Evolutionary conservation across 2,888 invertebrate species (phyloP).

Genomic region (Limnephilus rhombicus): DNA sequence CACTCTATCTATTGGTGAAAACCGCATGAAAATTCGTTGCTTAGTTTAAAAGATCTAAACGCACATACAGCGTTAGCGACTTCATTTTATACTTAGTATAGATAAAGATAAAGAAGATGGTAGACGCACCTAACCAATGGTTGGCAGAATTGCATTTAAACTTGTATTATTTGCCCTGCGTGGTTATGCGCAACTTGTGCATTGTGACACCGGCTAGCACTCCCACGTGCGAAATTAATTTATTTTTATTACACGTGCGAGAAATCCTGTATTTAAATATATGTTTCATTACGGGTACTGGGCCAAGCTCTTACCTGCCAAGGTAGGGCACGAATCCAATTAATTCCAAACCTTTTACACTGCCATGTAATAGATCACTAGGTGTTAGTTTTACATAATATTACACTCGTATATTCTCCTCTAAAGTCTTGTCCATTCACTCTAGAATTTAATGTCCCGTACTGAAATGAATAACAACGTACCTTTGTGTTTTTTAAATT

Average conservation of each 20-base stretch:
- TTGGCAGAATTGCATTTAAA: not conserved
- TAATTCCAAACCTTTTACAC: not conserved
- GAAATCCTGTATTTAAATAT: not conserved
- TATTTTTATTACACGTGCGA: constrained; percentile 10
- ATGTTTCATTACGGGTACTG: not conserved
- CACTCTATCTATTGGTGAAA: too few species aligned
- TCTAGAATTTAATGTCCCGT: too few species aligned
- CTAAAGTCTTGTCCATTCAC: not conserved
- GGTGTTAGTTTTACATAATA: not conserved
- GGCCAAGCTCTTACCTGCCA: not conserved
- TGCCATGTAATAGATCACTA: not conserved
- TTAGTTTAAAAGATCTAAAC: too few species aligned
- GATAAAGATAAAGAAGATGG: too few species aligned
- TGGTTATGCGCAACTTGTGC: not conserved
- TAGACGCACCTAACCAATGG: not conserved
- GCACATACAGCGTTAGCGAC: too few species aligned
- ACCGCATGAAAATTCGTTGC: too few species aligned
- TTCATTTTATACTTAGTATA: too few species aligned
- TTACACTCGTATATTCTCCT: not conserved
- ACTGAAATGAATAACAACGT: too few species aligned
- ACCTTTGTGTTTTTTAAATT: too few species aligned
- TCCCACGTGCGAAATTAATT: constrained; percentile 15
- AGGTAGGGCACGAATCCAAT: not conserved
- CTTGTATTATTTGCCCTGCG: not conserved
- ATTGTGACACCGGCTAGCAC: not conserved